Percentiles rank a stretch among this genome's conserved stretches.
Evolutionary conservation across 2,888 invertebrate species (phyloP).

Genomic region (Argynnis bischoffii): DNA sequence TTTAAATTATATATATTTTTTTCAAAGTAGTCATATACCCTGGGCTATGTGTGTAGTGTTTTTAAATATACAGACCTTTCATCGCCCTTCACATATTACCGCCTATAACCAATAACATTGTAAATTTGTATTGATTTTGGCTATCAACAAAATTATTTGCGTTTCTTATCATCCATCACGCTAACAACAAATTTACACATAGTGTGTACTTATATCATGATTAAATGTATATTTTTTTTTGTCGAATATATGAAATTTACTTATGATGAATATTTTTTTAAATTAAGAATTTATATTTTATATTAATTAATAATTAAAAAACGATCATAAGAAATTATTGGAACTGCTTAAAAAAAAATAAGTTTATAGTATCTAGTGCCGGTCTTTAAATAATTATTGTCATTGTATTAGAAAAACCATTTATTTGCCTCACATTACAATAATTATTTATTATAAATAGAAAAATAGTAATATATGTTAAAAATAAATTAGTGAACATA

Average conservation of each 20-base stretch:
- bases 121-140: conserved; percentile 46
- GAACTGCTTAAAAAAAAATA: too few relatives aligned
- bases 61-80: neutral
- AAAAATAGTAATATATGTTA: too few relatives aligned
- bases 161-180: conserved; percentile 6
- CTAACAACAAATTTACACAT: neutral
- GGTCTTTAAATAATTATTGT: too few relatives aligned
- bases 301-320: too few relatives aligned
- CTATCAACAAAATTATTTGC: conserved; percentile 37
- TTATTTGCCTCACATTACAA: too few relatives aligned
- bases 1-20: neutral
- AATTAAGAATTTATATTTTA: too few relatives aligned
- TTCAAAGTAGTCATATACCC: conserved; percentile 9
- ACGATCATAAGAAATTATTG: too few relatives aligned
- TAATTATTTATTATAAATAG: too few relatives aligned
- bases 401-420: too few relatives aligned
- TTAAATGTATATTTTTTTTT: neutral
- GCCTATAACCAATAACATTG: conserved; percentile 57
- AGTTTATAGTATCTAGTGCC: too few relatives aligned
- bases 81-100: conserved; percentile 20
- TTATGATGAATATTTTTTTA: too few relatives aligned
- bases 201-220: neutral
- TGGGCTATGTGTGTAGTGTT: conserved; percentile 16
- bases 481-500: too few relatives aligned
- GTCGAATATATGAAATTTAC: neutral